phyloP scores from a whole-genome alignment of 2,888 invertebrate species.

The Drosophila prostipennis region DNA sequence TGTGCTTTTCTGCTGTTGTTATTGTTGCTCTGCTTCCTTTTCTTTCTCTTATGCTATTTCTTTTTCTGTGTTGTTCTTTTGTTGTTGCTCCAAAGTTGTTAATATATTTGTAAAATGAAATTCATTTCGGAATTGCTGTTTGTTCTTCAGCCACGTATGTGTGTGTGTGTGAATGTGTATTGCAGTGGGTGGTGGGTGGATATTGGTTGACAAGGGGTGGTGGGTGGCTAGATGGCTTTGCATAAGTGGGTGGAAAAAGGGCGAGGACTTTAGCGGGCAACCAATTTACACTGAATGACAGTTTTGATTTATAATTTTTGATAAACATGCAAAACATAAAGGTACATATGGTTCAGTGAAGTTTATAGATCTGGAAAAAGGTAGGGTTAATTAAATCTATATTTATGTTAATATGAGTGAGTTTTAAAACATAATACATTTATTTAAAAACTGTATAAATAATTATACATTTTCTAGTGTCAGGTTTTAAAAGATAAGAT shows the following conservation, averaged over 20 bases:
- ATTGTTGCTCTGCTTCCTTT: constrained; percentile 49
- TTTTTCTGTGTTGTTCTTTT: constrained; percentile 25
- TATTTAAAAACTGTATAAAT: neutral
- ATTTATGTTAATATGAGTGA: too few relatives aligned
- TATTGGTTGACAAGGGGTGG: constrained; percentile 5
- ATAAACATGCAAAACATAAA: constrained; percentile 28
- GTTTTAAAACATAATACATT: too few relatives aligned
- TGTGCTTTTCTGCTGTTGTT: constrained; percentile 59
- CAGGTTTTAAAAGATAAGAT: too few relatives aligned
- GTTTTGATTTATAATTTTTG: constrained; percentile 53
- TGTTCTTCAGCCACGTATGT: constrained; percentile 44
- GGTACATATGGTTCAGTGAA: constrained; percentile 1
- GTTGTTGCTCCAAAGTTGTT: constrained; percentile 73
- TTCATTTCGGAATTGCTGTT: constrained; percentile 77
- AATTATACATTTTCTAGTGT: too few relatives aligned
- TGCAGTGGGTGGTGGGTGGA: neutral
- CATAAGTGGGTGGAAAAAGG: constrained; percentile 14
- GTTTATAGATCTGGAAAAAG: constrained; percentile 7
- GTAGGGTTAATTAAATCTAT: neutral
- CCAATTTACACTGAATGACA: constrained; percentile 41
- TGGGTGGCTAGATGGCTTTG: constrained; percentile 15
- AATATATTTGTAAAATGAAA: constrained; percentile 81
- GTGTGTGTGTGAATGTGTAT: constrained; percentile 12
- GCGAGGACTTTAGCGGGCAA: constrained; percentile 19
- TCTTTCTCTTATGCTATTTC: constrained; percentile 15